Evolutionary conservation across 2,113 vertebrate species (phyloP).

Genomic region (Falcunculus frontatus): DNA sequence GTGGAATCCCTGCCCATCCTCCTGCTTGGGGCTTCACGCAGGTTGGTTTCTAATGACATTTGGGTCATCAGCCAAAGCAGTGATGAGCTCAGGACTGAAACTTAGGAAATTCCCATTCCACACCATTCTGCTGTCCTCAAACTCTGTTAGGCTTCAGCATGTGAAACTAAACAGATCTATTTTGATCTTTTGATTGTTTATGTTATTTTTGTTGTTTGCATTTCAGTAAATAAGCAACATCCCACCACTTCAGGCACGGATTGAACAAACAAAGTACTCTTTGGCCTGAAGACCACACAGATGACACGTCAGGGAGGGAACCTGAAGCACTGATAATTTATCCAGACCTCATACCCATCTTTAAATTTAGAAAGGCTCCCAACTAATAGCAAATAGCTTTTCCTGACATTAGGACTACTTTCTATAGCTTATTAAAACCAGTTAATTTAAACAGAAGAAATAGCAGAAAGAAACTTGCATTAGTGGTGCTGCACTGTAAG

Average conservation of each 20-base stretch:
- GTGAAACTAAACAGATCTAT: not conserved
- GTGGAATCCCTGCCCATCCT: not conserved
- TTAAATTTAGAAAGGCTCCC: not conserved
- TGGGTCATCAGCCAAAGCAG: not conserved
- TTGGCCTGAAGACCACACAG: not conserved
- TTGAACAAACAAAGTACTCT: not conserved
- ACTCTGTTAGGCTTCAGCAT: not conserved
- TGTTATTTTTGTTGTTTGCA: not conserved
- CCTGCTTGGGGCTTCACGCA: not conserved
- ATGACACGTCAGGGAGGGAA: not conserved
- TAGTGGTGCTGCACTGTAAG: not conserved
- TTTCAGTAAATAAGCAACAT: not conserved
- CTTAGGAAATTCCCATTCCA: not conserved
- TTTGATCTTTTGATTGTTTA: not conserved
- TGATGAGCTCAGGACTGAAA: not conserved
- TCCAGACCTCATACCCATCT: not conserved
- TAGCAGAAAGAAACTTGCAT: not conserved
- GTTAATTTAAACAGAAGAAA: not conserved
- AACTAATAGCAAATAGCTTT: not conserved
- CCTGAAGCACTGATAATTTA: not conserved
- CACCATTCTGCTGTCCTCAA: not conserved
- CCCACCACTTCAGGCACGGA: not conserved
- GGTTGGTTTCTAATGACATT: not conserved
- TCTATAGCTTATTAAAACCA: not conserved
- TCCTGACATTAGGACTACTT: not conserved